These are phyloP conservation scores for Carollia perspicillata DNA, from an alignment of 2,113 vertebrate species.

Conservation along the genomic window DNA sequence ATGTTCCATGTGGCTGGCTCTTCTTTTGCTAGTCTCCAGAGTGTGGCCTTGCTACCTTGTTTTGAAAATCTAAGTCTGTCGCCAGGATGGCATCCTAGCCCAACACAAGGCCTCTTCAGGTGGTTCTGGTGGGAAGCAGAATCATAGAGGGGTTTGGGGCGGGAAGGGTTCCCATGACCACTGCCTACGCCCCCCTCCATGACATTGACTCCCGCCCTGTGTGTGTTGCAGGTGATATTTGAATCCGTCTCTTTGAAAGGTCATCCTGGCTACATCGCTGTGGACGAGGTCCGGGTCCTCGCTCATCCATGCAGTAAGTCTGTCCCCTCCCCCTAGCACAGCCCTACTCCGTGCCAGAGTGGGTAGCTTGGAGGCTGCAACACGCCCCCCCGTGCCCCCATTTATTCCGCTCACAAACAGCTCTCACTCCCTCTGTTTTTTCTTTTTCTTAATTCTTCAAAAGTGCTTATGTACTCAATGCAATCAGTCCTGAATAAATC, in stretches of 20 bases:
- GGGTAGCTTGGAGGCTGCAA: neutral
- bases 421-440: neutral
- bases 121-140: neutral
- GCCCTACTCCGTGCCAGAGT: neutral
- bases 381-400: neutral
- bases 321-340: neutral
- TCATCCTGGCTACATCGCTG: conserved; percentile 94
- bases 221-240: conserved; percentile 93
- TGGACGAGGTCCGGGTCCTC: conserved; percentile 96
- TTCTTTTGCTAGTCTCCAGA: neutral
- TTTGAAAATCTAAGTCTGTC: conserved; percentile 15
- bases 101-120: neutral
- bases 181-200: neutral
- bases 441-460: conserved; percentile 49
- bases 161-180: neutral
- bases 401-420: conserved; percentile 58
- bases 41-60: neutral
- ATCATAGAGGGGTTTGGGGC: neutral
- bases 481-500: conserved; percentile 71
- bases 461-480: conserved; percentile 63
- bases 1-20: neutral
- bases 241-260: conserved; percentile 95
- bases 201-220: conserved; percentile 35
- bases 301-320: conserved; percentile 97
- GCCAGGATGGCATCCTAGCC: accelerated